phyloP scores from a whole-genome alignment of 2,888 invertebrate genomes.

The Lamproptera curius region DNA sequence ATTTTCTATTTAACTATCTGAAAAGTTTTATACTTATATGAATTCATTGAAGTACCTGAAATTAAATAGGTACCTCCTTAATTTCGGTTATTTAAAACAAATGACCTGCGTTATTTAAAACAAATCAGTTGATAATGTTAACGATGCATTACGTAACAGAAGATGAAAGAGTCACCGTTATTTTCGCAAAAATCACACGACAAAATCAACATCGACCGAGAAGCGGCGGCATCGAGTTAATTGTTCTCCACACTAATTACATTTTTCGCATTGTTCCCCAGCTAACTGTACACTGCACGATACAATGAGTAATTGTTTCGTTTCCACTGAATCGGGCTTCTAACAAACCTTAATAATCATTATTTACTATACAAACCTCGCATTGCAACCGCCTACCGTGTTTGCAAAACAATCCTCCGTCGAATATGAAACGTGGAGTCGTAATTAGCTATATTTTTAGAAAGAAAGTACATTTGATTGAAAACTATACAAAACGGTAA shows the following conservation, averaged over 20 bases:
- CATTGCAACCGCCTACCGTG: slow-evolving; percentile 3
- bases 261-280: slow-evolving; percentile 21
- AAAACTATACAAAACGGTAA: neutral
- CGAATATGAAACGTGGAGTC: neutral
- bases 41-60: no score
- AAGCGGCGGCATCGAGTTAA: slow-evolving; percentile 9
- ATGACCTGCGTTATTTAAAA: no score
- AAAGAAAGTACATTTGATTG: neutral
- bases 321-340: slow-evolving; percentile 16
- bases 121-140: no score
- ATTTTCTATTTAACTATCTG: no score
- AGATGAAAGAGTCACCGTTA: no score
- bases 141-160: no score
- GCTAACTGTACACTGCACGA: slow-evolving; percentile 16
- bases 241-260: slow-evolving; percentile 19
- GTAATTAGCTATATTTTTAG: slow-evolving; percentile 1
- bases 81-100: no score
- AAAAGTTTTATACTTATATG: no score
- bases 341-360: slow-evolving; percentile 18
- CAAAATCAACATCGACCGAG: slow-evolving; percentile 8
- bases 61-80: no score
- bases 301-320: slow-evolving; percentile 21
- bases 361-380: slow-evolving; percentile 18
- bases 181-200: slow-evolving; percentile 15
- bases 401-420: slow-evolving; percentile 6